Evolutionary conservation across 2,888 invertebrate species (phyloP).

Genomic region (Metellina segmentata): DNA sequence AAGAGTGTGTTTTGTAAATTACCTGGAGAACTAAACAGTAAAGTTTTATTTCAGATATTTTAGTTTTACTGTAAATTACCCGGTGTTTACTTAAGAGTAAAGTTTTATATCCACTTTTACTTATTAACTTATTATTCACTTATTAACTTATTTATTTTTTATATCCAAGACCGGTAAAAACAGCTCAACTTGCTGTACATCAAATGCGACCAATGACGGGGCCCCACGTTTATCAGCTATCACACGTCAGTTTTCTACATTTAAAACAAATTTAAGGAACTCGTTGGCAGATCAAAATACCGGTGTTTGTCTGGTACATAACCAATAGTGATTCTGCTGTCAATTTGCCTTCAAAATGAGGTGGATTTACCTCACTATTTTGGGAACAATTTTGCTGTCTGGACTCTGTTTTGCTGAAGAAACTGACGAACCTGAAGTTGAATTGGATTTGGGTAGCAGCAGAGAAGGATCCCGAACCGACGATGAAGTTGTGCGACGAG

Average conservation of each 20-base stretch:
- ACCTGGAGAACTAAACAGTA: too few relatives aligned
- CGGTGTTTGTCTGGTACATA: constrained; percentile 23
- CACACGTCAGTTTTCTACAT: constrained; percentile 70
- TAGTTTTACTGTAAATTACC: too few relatives aligned
- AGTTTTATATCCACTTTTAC: too few relatives aligned
- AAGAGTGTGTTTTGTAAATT: too few relatives aligned
- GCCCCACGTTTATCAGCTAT: constrained; percentile 60
- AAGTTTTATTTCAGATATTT: too few relatives aligned
- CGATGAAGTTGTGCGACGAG: constrained; percentile 92
- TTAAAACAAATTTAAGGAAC: constrained; percentile 42
- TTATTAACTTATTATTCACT: too few relatives aligned
- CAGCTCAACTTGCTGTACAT: constrained; percentile 20
- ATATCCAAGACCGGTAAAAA: not conserved
- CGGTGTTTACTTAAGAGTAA: too few relatives aligned
- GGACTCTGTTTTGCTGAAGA: constrained; percentile 84
- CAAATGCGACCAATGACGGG: constrained; percentile 42
- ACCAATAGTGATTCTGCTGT: not conserved
- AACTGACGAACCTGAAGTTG: constrained; percentile 87
- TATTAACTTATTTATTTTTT: not conserved
- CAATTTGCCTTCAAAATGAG: constrained; percentile 40
- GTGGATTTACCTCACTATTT: constrained; percentile 43
- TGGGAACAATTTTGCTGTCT: constrained; percentile 48
- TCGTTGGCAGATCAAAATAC: constrained; percentile 22
- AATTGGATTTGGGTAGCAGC: constrained; percentile 82
- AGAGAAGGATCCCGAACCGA: constrained; percentile 85